phyloP scores from a whole-genome alignment of 2,888 invertebrate species.

The Watsonalla binaria region DNA sequence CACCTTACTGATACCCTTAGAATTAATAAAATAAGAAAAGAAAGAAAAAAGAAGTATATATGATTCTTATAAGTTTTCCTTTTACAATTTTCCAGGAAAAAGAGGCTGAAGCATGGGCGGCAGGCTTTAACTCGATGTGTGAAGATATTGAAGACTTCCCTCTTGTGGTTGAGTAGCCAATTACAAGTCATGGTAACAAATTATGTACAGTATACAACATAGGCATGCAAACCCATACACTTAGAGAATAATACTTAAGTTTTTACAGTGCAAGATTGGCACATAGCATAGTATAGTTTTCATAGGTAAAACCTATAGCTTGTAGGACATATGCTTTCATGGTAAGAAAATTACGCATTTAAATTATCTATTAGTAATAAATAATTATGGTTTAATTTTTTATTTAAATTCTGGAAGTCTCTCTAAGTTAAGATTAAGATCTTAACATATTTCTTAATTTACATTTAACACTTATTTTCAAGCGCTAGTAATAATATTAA shows the following conservation, averaged over 20 bases:
- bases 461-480: too few relatives aligned
- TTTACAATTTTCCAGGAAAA: slow-evolving; percentile 60
- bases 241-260: neutral
- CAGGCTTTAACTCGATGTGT: slow-evolving; percentile 78
- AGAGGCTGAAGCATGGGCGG: slow-evolving; percentile 75
- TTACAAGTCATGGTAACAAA: neutral
- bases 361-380: too few relatives aligned
- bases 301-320: neutral
- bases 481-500: too few relatives aligned
- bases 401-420: too few relatives aligned
- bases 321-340: neutral
- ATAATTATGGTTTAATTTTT: too few relatives aligned
- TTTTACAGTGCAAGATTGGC: neutral
- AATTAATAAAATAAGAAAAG: too few relatives aligned
- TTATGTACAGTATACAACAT: neutral
- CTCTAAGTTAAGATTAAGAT: too few relatives aligned
- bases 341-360: too few relatives aligned
- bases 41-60: neutral
- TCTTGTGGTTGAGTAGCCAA: slow-evolving; percentile 55
- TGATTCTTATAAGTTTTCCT: neutral
- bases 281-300: neutral
- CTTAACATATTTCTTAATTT: too few relatives aligned
- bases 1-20: too few relatives aligned
- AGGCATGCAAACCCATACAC: neutral
- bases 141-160: slow-evolving; percentile 74